Conservation (phyloP, 1,140 invertebrate genomes). For the Drosophila sucinea region DNA sequence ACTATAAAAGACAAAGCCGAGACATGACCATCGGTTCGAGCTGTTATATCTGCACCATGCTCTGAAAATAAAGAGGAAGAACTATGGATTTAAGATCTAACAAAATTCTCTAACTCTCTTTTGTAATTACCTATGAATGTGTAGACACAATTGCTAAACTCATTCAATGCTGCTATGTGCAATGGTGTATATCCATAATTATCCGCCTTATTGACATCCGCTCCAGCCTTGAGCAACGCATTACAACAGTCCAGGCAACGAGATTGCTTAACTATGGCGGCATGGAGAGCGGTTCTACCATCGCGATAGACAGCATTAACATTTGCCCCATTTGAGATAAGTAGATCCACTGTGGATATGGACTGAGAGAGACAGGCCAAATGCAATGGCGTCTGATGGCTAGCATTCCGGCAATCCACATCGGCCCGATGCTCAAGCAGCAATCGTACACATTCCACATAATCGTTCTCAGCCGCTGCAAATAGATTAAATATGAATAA, state of each 20-base stretch:
- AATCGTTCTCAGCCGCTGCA: constrained; percentile 89
- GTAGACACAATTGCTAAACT: constrained; percentile 90
- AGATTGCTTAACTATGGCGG: constrained; percentile 90
- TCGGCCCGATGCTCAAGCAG: constrained; percentile 89
- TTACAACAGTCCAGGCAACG: constrained; percentile 88
- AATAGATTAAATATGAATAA: background rate
- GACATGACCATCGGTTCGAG: constrained; percentile 90
- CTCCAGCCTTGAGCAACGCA: constrained; percentile 87
- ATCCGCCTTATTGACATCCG: constrained; percentile 90
- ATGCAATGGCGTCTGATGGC: constrained; percentile 91
- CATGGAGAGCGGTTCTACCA: constrained; percentile 90
- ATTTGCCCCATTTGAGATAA: constrained; percentile 86
- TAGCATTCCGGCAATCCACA: constrained; percentile 87
- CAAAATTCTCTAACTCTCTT: too few relatives aligned
- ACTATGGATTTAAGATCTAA: too few relatives aligned
- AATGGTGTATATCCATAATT: constrained; percentile 91
- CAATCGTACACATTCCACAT: constrained; percentile 88
- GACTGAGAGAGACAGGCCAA: constrained; percentile 90
- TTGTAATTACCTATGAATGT: constrained; percentile 86
- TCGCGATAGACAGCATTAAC: constrained; percentile 87
- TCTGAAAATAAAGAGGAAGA: constrained; percentile 79
- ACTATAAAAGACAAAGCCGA: constrained; percentile 92
- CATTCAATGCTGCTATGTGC: constrained; percentile 93
- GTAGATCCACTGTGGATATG: constrained; percentile 87
- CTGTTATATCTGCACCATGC: constrained; percentile 92